These are phyloP conservation scores for Brachionus paranguensis DNA, from an alignment of 1,140 invertebrate species.

Conservation along the genomic window DNA sequence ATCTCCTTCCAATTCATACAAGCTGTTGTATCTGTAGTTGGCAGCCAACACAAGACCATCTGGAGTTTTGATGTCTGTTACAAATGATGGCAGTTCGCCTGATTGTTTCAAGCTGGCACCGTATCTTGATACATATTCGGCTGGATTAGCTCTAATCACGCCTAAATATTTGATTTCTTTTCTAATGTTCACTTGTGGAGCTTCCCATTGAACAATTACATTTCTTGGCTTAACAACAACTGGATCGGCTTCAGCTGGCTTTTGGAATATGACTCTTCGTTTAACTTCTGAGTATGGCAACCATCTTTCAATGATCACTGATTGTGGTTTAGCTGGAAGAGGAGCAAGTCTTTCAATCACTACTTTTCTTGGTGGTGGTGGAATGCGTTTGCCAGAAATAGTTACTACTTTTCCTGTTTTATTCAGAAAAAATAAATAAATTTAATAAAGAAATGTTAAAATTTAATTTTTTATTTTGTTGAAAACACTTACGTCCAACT, in stretches of 20 bases:
- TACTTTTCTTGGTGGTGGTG: slow-evolving; percentile 40
- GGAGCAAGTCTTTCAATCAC: slow-evolving; percentile 40
- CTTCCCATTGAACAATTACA: slow-evolving; percentile 39
- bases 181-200: not conserved
- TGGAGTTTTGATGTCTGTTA: slow-evolving; percentile 16
- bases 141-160: slow-evolving; percentile 27
- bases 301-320: slow-evolving; percentile 37
- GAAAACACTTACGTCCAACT: not conserved
- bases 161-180: slow-evolving; percentile 36
- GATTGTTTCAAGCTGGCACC: slow-evolving; percentile 12
- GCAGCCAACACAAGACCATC: slow-evolving; percentile 13
- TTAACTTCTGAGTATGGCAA: slow-evolving; percentile 35
- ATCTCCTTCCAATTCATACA: slow-evolving; percentile 32
- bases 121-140: slow-evolving; percentile 26
- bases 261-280: slow-evolving; percentile 30
- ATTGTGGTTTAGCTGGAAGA: slow-evolving; percentile 39
- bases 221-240: slow-evolving; percentile 4
- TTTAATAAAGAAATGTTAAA: no score
- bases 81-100: not conserved
- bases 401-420: slow-evolving; percentile 15
- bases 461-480: no score
- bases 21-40: slow-evolving; percentile 33
- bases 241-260: not conserved
- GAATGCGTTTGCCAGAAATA: not conserved
- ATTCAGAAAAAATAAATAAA: not conserved